Base-by-base conservation (phyloP, 2,113 vertebrate genomes). In the Halcyon senegalensis region DNA sequence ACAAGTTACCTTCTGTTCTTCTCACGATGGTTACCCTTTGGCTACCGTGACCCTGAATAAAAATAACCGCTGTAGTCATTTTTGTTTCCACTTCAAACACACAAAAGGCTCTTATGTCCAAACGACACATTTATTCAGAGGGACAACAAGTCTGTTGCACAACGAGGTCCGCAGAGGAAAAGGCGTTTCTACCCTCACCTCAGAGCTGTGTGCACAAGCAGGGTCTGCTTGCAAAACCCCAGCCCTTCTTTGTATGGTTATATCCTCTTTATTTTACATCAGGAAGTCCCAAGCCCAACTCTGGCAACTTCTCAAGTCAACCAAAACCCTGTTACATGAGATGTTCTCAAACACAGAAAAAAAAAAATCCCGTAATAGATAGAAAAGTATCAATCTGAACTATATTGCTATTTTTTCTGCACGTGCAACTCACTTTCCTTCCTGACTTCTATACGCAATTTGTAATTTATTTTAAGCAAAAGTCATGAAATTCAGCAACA, bases 121-220 rank as follows among this genome's bases (percentile, higher is more conserved):
- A 58, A 88, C 84, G 28, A 87, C 64, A 77, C 41, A 41, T 95
- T 97, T 92, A 95, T 93, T 95, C 48, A 77, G n/a, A 46, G 23
- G 62, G 15, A 79, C 48, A 85, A 78, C 53, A 85, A 68, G 50
- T 51, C 85, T 3, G 3, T 41, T 86, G 56, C 73, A 76, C 72
- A 81, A 64, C 35, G 24, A 78, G 24, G 62, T 28, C 10, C 5
- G 72, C 35, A 72, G 33, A 93, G 56, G 53, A 92, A 93, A 81
- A 68, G 23, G 39, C 3, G 0, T 46, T 83, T 75, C 82, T 87
- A 33, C 53, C 16, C 41, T 84, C 92, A 37, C 58, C 82, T 79
- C 74, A 87, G 43, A 86, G 48, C 35, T 33, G 51, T n/a, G 67
- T 23, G 48, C 24, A 69, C 27, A 53, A 86, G 68, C 64, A 90